Conservation (phyloP, 2,113 vertebrate genomes). For the Scolopax mira region DNA sequence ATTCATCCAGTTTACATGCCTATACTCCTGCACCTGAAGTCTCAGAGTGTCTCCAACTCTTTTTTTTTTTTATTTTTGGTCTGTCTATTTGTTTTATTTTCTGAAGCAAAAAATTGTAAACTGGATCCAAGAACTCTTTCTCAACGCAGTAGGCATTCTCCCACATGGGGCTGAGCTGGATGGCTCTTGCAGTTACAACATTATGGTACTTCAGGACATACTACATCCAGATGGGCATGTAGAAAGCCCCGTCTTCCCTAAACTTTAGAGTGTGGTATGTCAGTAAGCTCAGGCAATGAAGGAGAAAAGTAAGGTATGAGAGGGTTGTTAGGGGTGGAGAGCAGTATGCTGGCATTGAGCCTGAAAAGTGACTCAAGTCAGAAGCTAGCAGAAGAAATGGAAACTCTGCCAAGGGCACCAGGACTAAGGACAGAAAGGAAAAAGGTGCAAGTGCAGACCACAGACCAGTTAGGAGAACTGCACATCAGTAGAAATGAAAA, state of each 20-base stretch:
- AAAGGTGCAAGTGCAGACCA: background rate
- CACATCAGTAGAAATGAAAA: background rate
- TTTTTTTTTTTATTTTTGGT: background rate
- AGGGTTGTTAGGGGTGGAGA: background rate
- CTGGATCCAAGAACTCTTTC: background rate
- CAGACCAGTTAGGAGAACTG: background rate
- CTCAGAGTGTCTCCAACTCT: background rate
- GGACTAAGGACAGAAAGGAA: background rate
- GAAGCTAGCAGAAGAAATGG: background rate
- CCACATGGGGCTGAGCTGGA: background rate
- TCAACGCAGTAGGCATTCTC: background rate
- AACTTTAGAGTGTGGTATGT: background rate
- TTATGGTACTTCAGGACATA: background rate
- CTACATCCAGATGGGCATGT: accelerated
- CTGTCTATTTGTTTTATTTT: background rate
- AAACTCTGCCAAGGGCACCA: background rate
- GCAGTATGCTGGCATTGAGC: background rate
- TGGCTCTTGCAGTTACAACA: accelerated
- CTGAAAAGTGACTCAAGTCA: background rate
- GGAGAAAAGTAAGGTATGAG: background rate
- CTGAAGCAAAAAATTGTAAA: background rate
- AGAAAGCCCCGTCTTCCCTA: background rate
- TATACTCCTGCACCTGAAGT: background rate
- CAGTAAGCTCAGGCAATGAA: background rate
- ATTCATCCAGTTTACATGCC: background rate